Base-by-base conservation (phyloP, 2,113 vertebrate species). In the Eretmodus cyanostictus region DNA sequence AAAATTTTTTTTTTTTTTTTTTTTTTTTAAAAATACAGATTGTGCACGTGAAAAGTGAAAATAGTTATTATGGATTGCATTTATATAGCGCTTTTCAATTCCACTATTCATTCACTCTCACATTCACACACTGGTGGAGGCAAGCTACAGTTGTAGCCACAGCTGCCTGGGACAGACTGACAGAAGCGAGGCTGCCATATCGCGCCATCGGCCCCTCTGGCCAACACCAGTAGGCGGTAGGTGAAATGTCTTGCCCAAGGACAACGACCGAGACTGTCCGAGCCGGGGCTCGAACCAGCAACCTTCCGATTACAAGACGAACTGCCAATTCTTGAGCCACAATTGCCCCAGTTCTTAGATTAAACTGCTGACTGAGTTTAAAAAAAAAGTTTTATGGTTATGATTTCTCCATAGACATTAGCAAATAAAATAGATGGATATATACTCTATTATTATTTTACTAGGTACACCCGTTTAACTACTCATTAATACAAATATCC, bases 231-330 rank as follows among this genome's bases (percentile, higher is more conserved):
- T 57, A 29, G 54, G 54, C 7, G 1, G 54, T 57, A 57, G 13
- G 55, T 57, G 13, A 57, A 8, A 24, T 57, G 24, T 29, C 24
- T 59, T 29, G 55, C 4, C 55, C 55, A 57, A 14, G 54, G 24
- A 57, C 54, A 29, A 59, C 1, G 13, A 1, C 55, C 0, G 13
- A 29, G 55, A 59, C 13, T 9, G 24, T 59, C 24, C 1, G 8
- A 9, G 24, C 3, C 0, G 24, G 55, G 24, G 55, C 55, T 59
- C 14, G 1, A 31, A 31, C 27, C 0, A 27, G 27, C 27, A 61
- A 6, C 14, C 27, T 61, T 61, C 57, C 27, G 0, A 4, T 61
- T 31, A 1, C 27, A 61, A 31, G 57, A 61, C 5, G 1, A 61
- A 61, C 57, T 61, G 27, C 14, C 57, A 31, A 31, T 3, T 61